Base-by-base conservation (phyloP, 1,140 invertebrate genomes). In the Ooceraea biroi region DNA sequence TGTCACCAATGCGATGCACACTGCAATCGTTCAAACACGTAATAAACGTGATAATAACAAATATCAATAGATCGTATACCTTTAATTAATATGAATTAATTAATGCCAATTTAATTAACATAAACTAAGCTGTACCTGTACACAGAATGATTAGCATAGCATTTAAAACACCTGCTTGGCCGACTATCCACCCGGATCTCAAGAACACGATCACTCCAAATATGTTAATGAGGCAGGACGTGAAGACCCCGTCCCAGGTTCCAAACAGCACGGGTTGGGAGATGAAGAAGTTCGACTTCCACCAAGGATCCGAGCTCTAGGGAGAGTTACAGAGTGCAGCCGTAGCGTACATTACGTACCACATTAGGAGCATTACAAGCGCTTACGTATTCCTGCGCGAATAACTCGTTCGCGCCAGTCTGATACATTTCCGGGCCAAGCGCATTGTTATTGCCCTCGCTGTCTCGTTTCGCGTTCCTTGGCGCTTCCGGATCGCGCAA, bases 121-220 rank as follows among this genome's bases (percentile, higher is more conserved):
- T 44, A 66, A 52, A 22, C 11, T 61, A 19, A 80, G 12, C 46
- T 68, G 55, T 94, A 97, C 97, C 97, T 94, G 98, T 97, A 90
- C 97, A 96, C 83, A 99, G 94, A 69, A 99, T 97, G 87, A 99
- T 98, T 74, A 98, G 94, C 46, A 99, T 95, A 65, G 98, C 97
- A 95, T 98, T 96, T 14, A 98, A 95, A 88, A 99, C 96, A 61
- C 99, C 99, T 85, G 98, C 98, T 95, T 99, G 97, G 44, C 97
- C 98, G 4, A 99, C 98, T 92, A 99, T 98, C 98, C 98, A 99
- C 82, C 99, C 98, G 86, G 98, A 98, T 91, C 98, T 95, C 41
- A 99, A 95, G 94, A 99, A 99, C 80, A 99, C 98, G 92, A 99
- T 99, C 1, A 99, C 98, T 89, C 98, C 98, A 95, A 99, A 98